Evolutionary conservation across 2,888 invertebrate species (phyloP), one percentile per base, ranked within the genome.

Genomic region (Macaria liturata): DNA sequence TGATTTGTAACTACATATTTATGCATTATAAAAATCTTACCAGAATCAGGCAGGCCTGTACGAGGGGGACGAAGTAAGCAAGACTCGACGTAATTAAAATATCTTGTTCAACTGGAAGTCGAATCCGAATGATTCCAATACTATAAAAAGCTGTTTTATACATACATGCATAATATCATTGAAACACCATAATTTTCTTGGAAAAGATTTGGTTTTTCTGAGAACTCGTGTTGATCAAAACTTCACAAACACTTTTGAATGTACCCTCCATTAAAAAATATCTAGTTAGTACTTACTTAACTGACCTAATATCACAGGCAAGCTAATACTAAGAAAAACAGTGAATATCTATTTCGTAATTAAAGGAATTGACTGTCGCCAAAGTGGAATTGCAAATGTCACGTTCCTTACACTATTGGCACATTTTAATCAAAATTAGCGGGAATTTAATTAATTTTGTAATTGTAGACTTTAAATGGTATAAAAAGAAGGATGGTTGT

Each of bases 31-130:
- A n/a, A n/a, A n/a, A n/a, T n/a, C 61, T 66, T 59, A 72, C 72
- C 64, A 69, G 68, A 20, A 72, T 59, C 54, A 75, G 58, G 60
- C 68, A 68, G 56, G 64, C 68, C 54, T 72, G 74, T 20, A 67
- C 32, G 64, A 66, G 69, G 20, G 74, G 54, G 4, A 67, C 9
- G 6, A 70, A 43, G 6, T 67, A 58, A n/a, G 66, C 52, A 50
- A 69, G 61, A 48, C 60, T 40, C 56, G 64, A 69, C 72, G 74
- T 75, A 7, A 8, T 39, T n/a, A 9, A 32, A 30, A 9, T 3
- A 42, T 37, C 34, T 37, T 2, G 42, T 42, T 42, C 9, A 4
- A 42, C 9, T 8, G 42, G 4, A 8, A 42, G 4, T 4, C 1
- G 42, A 42, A 42, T 9, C n/a, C 2, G 42, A 42, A 42, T 42